Percentiles rank a stretch among this genome's conserved stretches.
Conservation (phyloP, 1,140 invertebrate genomes). For the Camponotus pennsylvanicus region DNA sequence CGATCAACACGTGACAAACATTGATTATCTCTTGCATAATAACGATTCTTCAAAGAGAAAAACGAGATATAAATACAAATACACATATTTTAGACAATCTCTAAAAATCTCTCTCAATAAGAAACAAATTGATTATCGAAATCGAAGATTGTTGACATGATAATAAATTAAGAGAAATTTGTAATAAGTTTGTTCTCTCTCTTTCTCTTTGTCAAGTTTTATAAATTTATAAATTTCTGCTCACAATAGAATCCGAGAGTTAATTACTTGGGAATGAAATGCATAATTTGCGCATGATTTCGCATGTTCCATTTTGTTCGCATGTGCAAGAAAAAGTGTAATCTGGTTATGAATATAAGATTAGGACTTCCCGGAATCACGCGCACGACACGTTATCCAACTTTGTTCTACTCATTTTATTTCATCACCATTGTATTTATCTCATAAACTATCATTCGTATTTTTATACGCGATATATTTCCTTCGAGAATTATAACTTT, state of each 20-base stretch:
- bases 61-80: not conserved
- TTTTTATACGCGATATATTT: constrained; percentile 19
- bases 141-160: not conserved
- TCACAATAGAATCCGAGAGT: not conserved
- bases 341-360: constrained; percentile 58
- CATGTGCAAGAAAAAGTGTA: constrained; percentile 29
- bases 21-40: constrained; percentile 52
- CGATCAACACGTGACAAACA: constrained; percentile 26
- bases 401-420: constrained; percentile 31
- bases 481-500: not conserved
- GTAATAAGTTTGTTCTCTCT: not conserved
- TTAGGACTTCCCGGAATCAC: constrained; percentile 47
- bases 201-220: not conserved
- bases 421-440: constrained; percentile 38
- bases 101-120: not conserved
- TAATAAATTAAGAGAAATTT: not conserved
- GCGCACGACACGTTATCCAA: not conserved
- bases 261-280: not conserved
- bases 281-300: constrained; percentile 23
- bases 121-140: not conserved
- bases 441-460: constrained; percentile 2
- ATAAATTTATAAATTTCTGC: not conserved
- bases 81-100: not conserved
- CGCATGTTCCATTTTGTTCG: constrained; percentile 30
- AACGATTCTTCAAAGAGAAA: not conserved